Conservation (phyloP, 2,888 invertebrate species). For the Drosophila mettleri region DNA sequence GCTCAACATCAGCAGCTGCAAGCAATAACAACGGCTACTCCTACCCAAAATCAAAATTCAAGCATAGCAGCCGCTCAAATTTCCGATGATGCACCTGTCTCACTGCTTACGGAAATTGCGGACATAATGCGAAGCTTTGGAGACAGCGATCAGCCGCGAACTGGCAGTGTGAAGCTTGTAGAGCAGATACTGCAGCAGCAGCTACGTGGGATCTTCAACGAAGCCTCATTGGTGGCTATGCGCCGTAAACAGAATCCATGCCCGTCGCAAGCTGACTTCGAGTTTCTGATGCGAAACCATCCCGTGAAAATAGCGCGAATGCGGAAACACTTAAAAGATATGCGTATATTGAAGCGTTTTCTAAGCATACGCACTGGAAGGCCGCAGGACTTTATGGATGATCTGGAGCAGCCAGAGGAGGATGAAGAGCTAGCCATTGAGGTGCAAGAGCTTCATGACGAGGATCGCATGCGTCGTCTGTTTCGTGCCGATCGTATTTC, state of each 20-base stretch:
- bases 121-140: slow-evolving; percentile 98
- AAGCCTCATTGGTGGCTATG: slow-evolving; percentile 89
- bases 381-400: slow-evolving; percentile 84
- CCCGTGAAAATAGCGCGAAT: slow-evolving; percentile 91
- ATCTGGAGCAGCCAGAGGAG: slow-evolving; percentile 85
- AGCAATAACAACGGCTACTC: slow-evolving; percentile 2
- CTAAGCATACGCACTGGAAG: slow-evolving; percentile 82
- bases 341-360: slow-evolving; percentile 85
- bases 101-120: slow-evolving; percentile 88
- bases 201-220: slow-evolving; percentile 90
- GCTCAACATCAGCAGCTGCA: slow-evolving; percentile 47
- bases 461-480: slow-evolving; percentile 83
- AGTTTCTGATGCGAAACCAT: slow-evolving; percentile 93
- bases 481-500: slow-evolving; percentile 88
- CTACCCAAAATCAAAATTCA: slow-evolving; percentile 33
- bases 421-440: slow-evolving; percentile 86
- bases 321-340: slow-evolving; percentile 89
- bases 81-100: slow-evolving; percentile 75
- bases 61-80: slow-evolving; percentile 41
- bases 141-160: slow-evolving; percentile 92
- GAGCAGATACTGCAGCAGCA: slow-evolving; percentile 94
- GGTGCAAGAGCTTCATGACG: slow-evolving; percentile 85
- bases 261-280: slow-evolving; percentile 88
- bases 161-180: slow-evolving; percentile 92
- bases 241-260: slow-evolving; percentile 88